Conservation (phyloP, 2,888 invertebrate species). For the Plagiodera versicolora region DNA sequence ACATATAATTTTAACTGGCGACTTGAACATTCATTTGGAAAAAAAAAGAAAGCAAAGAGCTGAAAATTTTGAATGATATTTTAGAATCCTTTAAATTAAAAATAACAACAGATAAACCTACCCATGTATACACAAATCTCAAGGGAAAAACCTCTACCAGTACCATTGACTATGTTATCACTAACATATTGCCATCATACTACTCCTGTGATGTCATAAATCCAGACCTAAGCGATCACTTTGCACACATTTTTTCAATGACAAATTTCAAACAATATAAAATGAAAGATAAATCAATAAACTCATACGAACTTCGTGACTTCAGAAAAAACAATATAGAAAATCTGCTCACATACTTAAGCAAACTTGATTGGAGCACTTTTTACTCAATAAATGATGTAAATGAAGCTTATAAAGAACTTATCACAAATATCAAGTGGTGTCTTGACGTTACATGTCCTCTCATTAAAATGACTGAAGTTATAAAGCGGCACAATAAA, state of each 20-base stretch:
- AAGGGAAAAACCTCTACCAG: conserved; percentile 7
- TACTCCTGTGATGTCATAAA: neutral
- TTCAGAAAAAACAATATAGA: too few relatives aligned
- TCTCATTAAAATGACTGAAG: neutral
- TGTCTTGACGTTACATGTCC: neutral
- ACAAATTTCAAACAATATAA: too few relatives aligned
- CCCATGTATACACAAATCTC: too few relatives aligned
- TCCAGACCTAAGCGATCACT: too few relatives aligned
- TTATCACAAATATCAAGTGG: neutral
- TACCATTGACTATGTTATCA: conserved; percentile 4
- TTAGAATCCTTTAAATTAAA: conserved; percentile 1
- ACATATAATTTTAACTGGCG: neutral
- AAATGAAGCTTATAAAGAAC: too few relatives aligned
- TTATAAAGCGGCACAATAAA: neutral
- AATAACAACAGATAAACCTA: conserved; percentile 1
- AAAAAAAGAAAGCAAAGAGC: too few relatives aligned
- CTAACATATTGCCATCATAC: neutral
- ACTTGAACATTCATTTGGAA: neutral
- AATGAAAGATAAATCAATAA: too few relatives aligned
- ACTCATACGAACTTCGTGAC: too few relatives aligned
- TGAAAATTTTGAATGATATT: too few relatives aligned
- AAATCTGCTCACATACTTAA: conserved; percentile 1
- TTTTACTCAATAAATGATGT: conserved; percentile 1
- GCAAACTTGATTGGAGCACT: conserved; percentile 1
- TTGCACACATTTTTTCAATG: too few relatives aligned